phyloP scores from a whole-genome alignment of 2,888 invertebrate species.

The Drosophila longiperda region DNA sequence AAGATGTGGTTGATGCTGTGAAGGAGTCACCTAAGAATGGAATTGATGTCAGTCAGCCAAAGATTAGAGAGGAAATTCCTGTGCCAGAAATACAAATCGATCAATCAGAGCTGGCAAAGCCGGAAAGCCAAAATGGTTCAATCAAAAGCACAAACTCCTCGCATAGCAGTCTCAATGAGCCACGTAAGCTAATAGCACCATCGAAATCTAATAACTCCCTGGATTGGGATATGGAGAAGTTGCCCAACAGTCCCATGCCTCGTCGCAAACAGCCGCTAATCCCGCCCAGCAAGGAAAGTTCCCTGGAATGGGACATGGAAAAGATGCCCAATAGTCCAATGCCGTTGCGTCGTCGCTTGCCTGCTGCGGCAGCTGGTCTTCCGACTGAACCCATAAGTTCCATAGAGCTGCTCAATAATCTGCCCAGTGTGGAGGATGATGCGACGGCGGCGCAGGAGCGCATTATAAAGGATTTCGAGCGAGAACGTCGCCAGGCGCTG shows the following conservation, averaged over 20 bases:
- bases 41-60: not conserved
- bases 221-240: conserved; percentile 75
- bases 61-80: not conserved
- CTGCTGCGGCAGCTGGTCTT: conserved; percentile 28
- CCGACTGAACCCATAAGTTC: conserved; percentile 58
- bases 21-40: not conserved
- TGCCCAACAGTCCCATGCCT: conserved; percentile 78
- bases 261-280: conserved; percentile 50
- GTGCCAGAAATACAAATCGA: conserved; percentile 18
- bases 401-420: conserved; percentile 72
- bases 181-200: conserved; percentile 39
- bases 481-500: conserved; percentile 80
- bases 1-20: conserved; percentile 42
- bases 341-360: conserved; percentile 61
- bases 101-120: not conserved
- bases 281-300: conserved; percentile 55
- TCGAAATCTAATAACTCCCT: conserved; percentile 60
- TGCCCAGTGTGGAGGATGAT: conserved; percentile 53
- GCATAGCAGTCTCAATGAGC: conserved; percentile 52
- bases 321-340: conserved; percentile 79
- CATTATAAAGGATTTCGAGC: conserved; percentile 82
- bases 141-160: conserved; percentile 60
- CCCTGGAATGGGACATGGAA: conserved; percentile 82
- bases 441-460: conserved; percentile 63
- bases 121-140: conserved; percentile 28